Base-by-base conservation (phyloP, 2,113 vertebrate genomes). In the Lanius ludovicianus region DNA sequence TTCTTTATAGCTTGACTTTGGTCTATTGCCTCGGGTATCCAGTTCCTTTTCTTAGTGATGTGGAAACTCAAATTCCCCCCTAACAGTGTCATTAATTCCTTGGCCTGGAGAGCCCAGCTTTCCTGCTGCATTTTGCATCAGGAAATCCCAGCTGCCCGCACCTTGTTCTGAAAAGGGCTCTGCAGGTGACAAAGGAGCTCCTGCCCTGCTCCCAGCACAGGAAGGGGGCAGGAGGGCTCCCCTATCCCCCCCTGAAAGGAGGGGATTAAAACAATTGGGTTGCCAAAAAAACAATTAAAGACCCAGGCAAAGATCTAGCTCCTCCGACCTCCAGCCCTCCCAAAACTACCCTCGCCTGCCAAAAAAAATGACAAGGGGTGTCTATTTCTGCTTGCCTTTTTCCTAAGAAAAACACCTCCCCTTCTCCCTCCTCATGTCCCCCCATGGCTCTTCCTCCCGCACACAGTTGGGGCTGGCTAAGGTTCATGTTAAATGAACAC, bases 1-100 rank as follows among this genome's bases (percentile, higher is more conserved):
- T 95, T 94, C 91, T 96, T 97, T 95, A 97, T 91, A 93, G 92
- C 90, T 97, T 97, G 90, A 97, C 93, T 95, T 97, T 96, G 96
- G 95, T 97, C 87, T 95, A 42, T 74, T 97, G 96, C 96, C 96
- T 95, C 13, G 57, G 79, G 79, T 97, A 94, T 97, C 79, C 89
- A 90, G 90, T 96, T 96, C 90, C 91, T 55, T 96, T 95, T 94
- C 96, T 95, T 83, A 96, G 73, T 96, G 95, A 97, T 94, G 91
- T 97, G 92, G 96, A 96, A 96, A 96, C 70, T 92, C 82, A 89
- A 69, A 95, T 90, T 94, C 93, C 84, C 89, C 83, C 89, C 70
- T 93, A 57, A 94, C 88, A 71, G 86, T 94, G 82, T 87, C 90
- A 93, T 97, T 97, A 94, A 97, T 96, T 96, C 92, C 84, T 95